Evolutionary conservation across 2,797 vertebrate species (phyloP).

Genomic region (Alca torda): DNA sequence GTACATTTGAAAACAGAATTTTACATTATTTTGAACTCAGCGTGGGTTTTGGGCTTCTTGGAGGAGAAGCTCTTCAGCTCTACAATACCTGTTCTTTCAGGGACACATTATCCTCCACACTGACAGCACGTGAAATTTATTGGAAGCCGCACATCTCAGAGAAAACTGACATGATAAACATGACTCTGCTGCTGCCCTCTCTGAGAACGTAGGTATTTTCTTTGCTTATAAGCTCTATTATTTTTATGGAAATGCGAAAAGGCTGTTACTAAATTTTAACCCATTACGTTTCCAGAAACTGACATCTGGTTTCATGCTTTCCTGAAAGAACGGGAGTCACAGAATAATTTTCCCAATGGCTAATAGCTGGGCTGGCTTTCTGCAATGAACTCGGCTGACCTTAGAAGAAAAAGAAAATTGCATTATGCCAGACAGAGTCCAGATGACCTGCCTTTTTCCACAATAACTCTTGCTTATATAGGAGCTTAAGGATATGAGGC

Average conservation of each 20-base stretch:
- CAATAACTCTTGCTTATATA: constrained; percentile 72
- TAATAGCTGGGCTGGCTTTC: constrained; percentile 68
- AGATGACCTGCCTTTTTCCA: constrained; percentile 60
- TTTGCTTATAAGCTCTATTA: background rate
- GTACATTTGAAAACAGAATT: background rate
- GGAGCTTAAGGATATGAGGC: background rate
- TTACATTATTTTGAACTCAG: background rate
- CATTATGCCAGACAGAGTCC: constrained; percentile 68
- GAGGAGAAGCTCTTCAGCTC: background rate
- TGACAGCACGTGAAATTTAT: constrained; percentile 20
- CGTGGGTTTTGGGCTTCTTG: background rate
- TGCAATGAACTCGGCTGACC: constrained; percentile 71
- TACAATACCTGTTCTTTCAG: background rate
- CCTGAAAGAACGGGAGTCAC: constrained; percentile 62
- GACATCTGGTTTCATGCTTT: constrained; percentile 38
- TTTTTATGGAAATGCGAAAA: background rate
- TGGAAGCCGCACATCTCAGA: background rate
- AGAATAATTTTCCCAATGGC: constrained; percentile 57
- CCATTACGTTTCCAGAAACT: constrained; percentile 13
- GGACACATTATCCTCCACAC: background rate
- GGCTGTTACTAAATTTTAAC: background rate
- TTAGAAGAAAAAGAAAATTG: constrained; percentile 72
- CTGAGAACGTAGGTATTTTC: background rate
- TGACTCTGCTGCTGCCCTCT: background rate
- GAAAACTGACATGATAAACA: constrained; percentile 38